phyloP scores from a whole-genome alignment of 64 coral and sea anemone species.

The Montipora efflorescens region DNA sequence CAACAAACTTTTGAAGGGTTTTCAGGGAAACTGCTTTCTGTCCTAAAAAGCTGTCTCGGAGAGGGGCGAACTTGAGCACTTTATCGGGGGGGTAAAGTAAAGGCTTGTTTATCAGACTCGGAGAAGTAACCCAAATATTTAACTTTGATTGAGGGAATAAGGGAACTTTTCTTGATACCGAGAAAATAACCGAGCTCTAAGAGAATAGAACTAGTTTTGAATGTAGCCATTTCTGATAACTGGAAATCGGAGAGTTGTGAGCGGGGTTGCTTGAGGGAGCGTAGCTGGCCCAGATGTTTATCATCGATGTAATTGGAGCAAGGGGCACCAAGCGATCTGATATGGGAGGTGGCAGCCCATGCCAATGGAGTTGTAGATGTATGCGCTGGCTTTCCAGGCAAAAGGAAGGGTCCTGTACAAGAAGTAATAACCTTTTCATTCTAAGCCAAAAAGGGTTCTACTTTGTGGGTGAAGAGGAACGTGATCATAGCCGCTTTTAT shows the following conservation, averaged over 20 bases:
- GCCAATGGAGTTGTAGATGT: slow-evolving; percentile 36
- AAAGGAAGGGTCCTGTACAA: slow-evolving; percentile 18
- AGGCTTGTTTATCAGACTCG: neutral
- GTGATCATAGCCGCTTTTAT: slow-evolving; percentile 64
- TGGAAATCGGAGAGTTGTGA: neutral
- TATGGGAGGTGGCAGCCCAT: neutral
- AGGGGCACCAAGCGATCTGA: slow-evolving; percentile 7
- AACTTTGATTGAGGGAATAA: slow-evolving; percentile 29
- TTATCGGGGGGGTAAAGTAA: neutral
- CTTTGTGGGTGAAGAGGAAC: neutral
- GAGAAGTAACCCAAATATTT: too few species aligned
- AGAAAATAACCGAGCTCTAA: slow-evolving; percentile 12
- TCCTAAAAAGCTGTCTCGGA: neutral
- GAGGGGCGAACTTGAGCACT: neutral
- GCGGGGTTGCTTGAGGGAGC: neutral
- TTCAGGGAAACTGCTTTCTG: neutral
- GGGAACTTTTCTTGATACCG: slow-evolving; percentile 5
- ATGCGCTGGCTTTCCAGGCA: slow-evolving; percentile 65
- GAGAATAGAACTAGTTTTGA: slow-evolving; percentile 7
- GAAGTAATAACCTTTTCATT: slow-evolving; percentile 30
- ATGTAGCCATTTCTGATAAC: slow-evolving; percentile 32
- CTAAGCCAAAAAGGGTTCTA: neutral
- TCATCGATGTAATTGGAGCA: slow-evolving; percentile 46
- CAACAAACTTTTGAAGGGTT: slow-evolving; percentile 18
- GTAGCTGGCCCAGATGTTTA: slow-evolving; percentile 18